These are phyloP conservation scores for Drosophila fulvimacula DNA, from an alignment of 2,888 invertebrate genomes.

Conservation along the genomic window DNA sequence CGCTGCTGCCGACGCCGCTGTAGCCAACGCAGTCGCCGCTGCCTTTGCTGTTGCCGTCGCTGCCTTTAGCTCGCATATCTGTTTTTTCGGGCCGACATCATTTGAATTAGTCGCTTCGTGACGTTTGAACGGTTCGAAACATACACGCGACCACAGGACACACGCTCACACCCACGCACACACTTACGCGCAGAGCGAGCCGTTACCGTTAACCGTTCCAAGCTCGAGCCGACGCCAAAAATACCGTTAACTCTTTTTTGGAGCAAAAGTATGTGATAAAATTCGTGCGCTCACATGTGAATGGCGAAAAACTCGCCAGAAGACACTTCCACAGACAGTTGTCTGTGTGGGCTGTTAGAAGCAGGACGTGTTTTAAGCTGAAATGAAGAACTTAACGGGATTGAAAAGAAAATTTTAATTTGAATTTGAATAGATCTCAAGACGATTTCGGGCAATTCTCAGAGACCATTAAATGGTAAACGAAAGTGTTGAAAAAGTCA, in stretches of 20 bases:
- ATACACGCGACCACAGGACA: conserved; percentile 77
- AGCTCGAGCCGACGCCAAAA: conserved; percentile 52
- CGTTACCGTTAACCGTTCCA: conserved; percentile 42
- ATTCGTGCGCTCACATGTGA: conserved; percentile 52
- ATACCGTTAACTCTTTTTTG: conserved; percentile 56
- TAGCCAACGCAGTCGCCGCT: background rate
- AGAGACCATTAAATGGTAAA: conserved; percentile 14
- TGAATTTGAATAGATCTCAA: background rate
- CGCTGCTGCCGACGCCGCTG: conserved; percentile 51
- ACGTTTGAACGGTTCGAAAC: conserved; percentile 85
- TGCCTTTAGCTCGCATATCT: conserved; percentile 64
- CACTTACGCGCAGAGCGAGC: conserved; percentile 24
- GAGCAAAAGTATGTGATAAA: conserved; percentile 42
- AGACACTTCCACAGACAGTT: conserved; percentile 43
- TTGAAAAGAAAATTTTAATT: background rate
- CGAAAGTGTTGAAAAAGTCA: background rate
- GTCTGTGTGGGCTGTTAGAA: conserved; percentile 37
- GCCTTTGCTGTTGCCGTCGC: conserved; percentile 23
- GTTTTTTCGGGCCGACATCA: conserved; percentile 83
- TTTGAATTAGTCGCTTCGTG: conserved; percentile 85
- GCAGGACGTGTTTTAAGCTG: conserved; percentile 43
- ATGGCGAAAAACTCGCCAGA: conserved; percentile 35
- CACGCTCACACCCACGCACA: conserved; percentile 29
- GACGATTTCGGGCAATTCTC: conserved; percentile 3
- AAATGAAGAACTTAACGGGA: conserved; percentile 21